Conservation (phyloP, 2,113 vertebrate species). For the Lonchura striata region DNA sequence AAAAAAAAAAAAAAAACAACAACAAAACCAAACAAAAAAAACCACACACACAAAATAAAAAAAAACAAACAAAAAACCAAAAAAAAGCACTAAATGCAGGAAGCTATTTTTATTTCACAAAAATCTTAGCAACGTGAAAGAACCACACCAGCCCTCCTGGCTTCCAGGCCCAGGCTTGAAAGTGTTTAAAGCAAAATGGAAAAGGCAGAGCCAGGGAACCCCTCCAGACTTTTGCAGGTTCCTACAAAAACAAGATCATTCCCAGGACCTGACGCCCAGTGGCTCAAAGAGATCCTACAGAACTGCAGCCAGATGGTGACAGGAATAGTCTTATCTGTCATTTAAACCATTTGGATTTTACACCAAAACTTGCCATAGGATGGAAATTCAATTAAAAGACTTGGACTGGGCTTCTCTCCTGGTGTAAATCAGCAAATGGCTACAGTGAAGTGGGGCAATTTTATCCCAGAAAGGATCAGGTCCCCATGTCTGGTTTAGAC, state of each 20-base stretch:
- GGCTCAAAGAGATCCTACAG: not conserved
- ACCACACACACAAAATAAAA: too few species aligned
- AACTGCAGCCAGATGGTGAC: not conserved
- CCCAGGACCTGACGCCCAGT: not conserved
- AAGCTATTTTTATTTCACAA: conserved; percentile 34
- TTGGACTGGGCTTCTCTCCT: not conserved
- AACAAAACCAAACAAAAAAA: too few species aligned
- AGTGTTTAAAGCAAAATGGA: conserved; percentile 26
- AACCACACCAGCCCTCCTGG: not conserved
- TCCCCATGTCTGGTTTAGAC: conserved; percentile 20
- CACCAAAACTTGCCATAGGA: not conserved
- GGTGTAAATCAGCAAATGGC: conserved; percentile 37
- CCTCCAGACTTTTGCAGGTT: not conserved
- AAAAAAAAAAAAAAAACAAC: not conserved
- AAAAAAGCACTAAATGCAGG: not conserved
- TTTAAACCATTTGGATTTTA: conserved; percentile 1
- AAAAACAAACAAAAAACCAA: not conserved
- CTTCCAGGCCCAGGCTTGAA: not conserved
- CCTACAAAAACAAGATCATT: not conserved
- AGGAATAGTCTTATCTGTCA: conserved; percentile 23
- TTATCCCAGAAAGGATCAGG: not conserved
- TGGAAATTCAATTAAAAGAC: conserved; percentile 9
- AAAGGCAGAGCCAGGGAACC: conserved; percentile 23
- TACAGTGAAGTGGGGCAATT: not conserved
- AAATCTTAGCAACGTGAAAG: conserved; percentile 2